phyloP scores from a whole-genome alignment of 2,797 vertebrate species.

The Bryconaethiops microstoma region DNA sequence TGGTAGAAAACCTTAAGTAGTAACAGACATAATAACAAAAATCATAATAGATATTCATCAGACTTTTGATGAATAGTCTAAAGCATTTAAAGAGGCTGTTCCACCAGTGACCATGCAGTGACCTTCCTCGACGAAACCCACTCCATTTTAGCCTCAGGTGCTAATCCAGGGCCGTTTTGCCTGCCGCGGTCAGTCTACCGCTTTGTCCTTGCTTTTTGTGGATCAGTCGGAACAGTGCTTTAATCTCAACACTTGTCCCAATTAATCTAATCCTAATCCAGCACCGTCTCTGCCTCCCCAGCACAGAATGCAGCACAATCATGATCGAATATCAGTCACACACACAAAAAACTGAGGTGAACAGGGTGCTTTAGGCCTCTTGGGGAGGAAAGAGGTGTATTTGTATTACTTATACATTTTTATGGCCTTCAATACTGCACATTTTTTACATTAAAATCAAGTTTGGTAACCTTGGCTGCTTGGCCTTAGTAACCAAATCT shows the following conservation, averaged over 20 bases:
- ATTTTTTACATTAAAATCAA: no score
- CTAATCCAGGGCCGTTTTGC: neutral
- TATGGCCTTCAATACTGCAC: neutral
- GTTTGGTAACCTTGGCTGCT: no score
- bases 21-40: no score
- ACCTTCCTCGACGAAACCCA: neutral
- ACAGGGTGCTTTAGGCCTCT: neutral
- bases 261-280: slow-evolving; percentile 56
- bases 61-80: no score
- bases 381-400: neutral
- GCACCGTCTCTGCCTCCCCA: slow-evolving; percentile 12
- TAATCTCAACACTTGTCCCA: slow-evolving; percentile 48
- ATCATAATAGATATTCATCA: no score
- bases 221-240: slow-evolving; percentile 36
- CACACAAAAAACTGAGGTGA: neutral
- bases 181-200: neutral
- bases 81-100: neutral
- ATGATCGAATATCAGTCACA: slow-evolving; percentile 19
- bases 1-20: no score
- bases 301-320: slow-evolving; percentile 6
- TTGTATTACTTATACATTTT: neutral
- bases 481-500: no score
- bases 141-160: neutral
- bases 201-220: slow-evolving; percentile 39
- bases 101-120: neutral